A percentile compares a stretch with the other conserved stretches of the same genome.
Evolutionary conservation across 2,888 invertebrate species (phyloP).

Genomic region (Priapulus caudatus): DNA sequence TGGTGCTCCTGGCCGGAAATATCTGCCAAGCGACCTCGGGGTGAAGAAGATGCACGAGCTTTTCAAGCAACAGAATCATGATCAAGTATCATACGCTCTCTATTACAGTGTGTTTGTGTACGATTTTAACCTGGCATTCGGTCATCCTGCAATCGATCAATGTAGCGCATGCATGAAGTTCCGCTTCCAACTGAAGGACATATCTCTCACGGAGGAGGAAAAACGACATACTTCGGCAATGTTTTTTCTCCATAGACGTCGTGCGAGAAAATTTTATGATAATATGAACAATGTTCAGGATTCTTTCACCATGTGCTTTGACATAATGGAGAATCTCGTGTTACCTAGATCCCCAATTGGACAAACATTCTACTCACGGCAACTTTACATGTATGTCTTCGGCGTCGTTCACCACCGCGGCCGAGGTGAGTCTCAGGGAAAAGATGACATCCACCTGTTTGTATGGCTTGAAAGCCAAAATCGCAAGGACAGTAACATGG

Average conservation of each 20-base stretch:
- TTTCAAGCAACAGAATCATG: neutral
- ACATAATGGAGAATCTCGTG: conserved; percentile 1
- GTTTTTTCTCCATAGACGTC: neutral
- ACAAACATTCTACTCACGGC: neutral
- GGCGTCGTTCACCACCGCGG: neutral
- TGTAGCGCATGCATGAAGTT: conserved; percentile 1
- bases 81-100: neutral
- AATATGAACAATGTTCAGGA: neutral
- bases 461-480: neutral
- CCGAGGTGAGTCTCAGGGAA: neutral
- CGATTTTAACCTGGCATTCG: conserved; percentile 1
- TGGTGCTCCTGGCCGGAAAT: neutral
- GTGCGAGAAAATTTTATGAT: neutral
- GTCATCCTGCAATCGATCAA: neutral
- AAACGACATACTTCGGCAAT: neutral
- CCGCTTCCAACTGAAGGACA: neutral
- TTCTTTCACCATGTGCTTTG: conserved; percentile 1
- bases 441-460: neutral
- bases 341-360: conserved; percentile 3
- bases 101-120: neutral
- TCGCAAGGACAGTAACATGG: conserved; percentile 1
- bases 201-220: neutral
- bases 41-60: conserved; percentile 3
- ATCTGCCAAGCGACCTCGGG: neutral
- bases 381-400: conserved; percentile 1